Conservation (phyloP, 2,113 vertebrate species). For the Neogale vison region DNA sequence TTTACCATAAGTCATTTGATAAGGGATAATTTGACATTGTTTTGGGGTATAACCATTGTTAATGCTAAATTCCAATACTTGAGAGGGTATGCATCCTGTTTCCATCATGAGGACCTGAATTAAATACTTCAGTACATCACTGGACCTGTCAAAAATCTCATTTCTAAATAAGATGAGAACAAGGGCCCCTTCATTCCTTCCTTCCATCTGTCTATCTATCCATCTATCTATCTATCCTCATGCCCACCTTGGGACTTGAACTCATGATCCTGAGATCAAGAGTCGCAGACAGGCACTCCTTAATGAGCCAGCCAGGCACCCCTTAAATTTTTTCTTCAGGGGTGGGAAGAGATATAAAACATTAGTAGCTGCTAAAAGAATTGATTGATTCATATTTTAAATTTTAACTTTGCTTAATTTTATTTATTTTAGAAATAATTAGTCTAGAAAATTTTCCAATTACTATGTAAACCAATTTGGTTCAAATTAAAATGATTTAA, state of each 20-base stretch:
- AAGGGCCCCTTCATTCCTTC: not conserved
- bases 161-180: not conserved
- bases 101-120: not conserved
- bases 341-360: not conserved
- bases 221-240: not conserved
- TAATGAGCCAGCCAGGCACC: not conserved
- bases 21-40: not conserved
- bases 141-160: not conserved
- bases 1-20: not conserved
- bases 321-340: not conserved
- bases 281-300: not conserved
- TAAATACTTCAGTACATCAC: not conserved
- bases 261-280: not conserved
- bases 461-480: not conserved
- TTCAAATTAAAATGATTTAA: not conserved
- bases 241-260: not conserved
- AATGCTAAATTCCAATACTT: not conserved
- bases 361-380: not conserved
- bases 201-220: not conserved
- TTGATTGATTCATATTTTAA: not conserved
- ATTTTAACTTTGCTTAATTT: not conserved
- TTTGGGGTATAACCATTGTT: not conserved
- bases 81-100: not conserved
- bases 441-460: not conserved
- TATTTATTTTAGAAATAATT: slow-evolving; percentile 46